Conservation (phyloP, 2,797 vertebrate species). For the Chelonia mydas region DNA sequence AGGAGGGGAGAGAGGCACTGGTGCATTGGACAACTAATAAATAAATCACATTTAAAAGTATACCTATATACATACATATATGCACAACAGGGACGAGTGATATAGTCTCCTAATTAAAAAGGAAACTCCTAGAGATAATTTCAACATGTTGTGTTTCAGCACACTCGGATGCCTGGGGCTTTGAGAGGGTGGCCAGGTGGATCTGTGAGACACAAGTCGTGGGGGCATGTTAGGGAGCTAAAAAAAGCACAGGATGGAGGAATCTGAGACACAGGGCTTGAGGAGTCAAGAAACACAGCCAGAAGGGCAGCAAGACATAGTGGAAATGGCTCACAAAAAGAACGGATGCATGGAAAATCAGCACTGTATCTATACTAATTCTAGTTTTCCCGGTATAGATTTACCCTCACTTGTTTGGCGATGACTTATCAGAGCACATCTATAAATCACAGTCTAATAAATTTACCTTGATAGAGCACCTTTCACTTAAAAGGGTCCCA, state of each 20-base stretch:
- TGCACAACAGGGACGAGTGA: neutral
- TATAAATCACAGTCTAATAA: neutral
- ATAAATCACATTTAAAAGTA: slow-evolving; percentile 19
- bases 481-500: neutral
- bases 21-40: neutral
- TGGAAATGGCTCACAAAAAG: neutral
- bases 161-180: neutral
- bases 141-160: neutral
- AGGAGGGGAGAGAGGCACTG: slow-evolving; percentile 29
- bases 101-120: slow-evolving; percentile 11
- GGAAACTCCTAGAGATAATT: neutral
- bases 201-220: neutral
- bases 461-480: neutral
- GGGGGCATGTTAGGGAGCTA: neutral
- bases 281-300: neutral
- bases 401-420: neutral
- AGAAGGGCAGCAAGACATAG: neutral
- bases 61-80: neutral
- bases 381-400: neutral
- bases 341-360: neutral
- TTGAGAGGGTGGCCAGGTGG: neutral
- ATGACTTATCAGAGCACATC: neutral
- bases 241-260: neutral
- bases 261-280: neutral
- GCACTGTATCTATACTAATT: neutral